phyloP scores from a whole-genome alignment of 2,113 vertebrate genomes.

The Xenotilapia flavipinnis region DNA sequence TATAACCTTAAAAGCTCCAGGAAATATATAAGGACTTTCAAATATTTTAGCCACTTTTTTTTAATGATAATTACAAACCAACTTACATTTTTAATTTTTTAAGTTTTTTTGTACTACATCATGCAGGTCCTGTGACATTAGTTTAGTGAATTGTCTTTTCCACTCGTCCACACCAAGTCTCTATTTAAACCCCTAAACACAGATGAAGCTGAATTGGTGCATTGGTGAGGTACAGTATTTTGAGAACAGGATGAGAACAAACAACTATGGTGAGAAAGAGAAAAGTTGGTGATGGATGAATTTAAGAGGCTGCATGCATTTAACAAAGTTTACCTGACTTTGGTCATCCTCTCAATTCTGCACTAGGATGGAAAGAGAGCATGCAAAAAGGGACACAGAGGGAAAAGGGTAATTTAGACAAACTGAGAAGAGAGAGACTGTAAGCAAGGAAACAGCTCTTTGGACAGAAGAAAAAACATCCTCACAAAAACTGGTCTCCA shows the following conservation, averaged over 20 bases:
- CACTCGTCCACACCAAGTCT: not conserved
- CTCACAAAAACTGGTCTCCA: not conserved
- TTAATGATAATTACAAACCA: not conserved
- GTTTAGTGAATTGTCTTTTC: not conserved
- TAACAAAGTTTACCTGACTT: conserved; percentile 82
- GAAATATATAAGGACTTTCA: not conserved
- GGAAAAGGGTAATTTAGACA: conserved; percentile 70
- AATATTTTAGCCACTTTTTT: not conserved
- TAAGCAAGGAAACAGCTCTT: not conserved
- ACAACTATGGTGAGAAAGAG: not conserved
- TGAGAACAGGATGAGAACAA: not conserved
- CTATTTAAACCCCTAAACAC: not conserved
- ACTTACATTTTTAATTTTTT: not conserved
- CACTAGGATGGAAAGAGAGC: conserved; percentile 81
- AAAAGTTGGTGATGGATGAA: not conserved
- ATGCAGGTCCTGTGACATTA: not conserved
- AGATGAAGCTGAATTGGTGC: not conserved
- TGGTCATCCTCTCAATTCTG: conserved; percentile 92
- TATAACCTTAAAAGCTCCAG: not conserved
- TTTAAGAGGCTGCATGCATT: conserved; percentile 16
- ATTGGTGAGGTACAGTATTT: not conserved
- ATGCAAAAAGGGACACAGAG: conserved; percentile 70
- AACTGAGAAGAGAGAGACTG: conserved; percentile 59
- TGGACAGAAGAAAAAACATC: conserved; percentile 1
- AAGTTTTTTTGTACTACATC: not conserved